Evolutionary conservation across 2,113 vertebrate genomes (phyloP).

Genomic region (Sinocyclocheilus maitianheensis): DNA sequence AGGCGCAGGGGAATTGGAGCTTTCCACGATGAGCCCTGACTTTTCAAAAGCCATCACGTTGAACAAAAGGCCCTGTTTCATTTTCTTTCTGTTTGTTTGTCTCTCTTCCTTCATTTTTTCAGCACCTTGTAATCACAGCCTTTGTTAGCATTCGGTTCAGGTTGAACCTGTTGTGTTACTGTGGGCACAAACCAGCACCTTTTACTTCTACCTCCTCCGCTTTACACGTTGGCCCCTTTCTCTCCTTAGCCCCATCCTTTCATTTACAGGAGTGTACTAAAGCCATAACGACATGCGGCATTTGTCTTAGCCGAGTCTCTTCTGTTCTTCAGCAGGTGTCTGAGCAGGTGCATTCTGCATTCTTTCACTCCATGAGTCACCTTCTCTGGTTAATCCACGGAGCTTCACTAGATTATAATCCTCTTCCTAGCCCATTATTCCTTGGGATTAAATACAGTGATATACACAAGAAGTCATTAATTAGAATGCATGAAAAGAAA

Average conservation of each 20-base stretch:
- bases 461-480: background rate
- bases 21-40: constrained; percentile 5
- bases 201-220: constrained; percentile 49
- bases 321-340: constrained; percentile 44
- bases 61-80: constrained; percentile 71
- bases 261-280: constrained; percentile 55
- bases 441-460: background rate
- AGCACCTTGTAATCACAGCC: constrained; percentile 75
- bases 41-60: background rate
- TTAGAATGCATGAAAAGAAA: constrained; percentile 6
- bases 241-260: constrained; percentile 57
- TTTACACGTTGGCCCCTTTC: constrained; percentile 51
- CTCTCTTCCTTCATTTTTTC: constrained; percentile 76
- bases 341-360: constrained; percentile 32
- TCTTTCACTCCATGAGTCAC: constrained; percentile 45
- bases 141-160: constrained; percentile 77
- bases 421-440: background rate
- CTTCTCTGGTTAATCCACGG: background rate
- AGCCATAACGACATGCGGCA: constrained; percentile 56
- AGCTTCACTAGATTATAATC: background rate
- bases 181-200: constrained; percentile 23
- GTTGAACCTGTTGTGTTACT: constrained; percentile 74
- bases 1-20: constrained; percentile 22
- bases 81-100: constrained; percentile 63
- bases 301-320: constrained; percentile 61